phyloP scores from a whole-genome alignment of 1,140 invertebrate genomes.

The Drosophila ohnishii region DNA sequence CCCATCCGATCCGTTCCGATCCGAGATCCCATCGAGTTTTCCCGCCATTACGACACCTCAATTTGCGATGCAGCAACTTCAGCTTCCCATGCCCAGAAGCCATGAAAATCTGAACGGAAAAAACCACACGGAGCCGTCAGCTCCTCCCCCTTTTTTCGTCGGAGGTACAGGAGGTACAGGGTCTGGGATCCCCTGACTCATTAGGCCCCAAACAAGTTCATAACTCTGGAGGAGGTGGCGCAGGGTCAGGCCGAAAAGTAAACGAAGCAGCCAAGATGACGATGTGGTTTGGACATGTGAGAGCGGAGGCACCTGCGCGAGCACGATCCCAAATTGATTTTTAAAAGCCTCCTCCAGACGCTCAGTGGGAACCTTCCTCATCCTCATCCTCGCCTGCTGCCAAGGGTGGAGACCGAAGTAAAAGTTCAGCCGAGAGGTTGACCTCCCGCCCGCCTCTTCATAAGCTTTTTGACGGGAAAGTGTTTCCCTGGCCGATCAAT shows the following conservation, averaged over 20 bases:
- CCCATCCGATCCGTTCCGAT: constrained; percentile 18
- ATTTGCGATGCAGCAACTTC: constrained; percentile 48
- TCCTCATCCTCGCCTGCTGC: background rate
- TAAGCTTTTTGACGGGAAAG: constrained; percentile 44
- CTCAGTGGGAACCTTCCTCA: constrained; percentile 27
- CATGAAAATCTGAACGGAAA: constrained; percentile 53
- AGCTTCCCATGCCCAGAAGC: constrained; percentile 69
- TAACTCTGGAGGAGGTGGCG: constrained; percentile 60
- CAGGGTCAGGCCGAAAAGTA: constrained; percentile 64
- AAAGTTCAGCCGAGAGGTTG: constrained; percentile 26
- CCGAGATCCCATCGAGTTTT: constrained; percentile 36
- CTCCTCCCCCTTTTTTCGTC: constrained; percentile 32
- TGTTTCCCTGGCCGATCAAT: constrained; percentile 49
- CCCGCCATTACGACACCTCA: constrained; percentile 77
- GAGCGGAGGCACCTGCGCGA: constrained; percentile 46
- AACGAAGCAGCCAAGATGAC: constrained; percentile 48
- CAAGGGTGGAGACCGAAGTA: constrained; percentile 39
- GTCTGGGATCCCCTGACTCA: constrained; percentile 47
- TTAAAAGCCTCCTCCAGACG: constrained; percentile 29
- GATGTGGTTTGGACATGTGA: constrained; percentile 66
- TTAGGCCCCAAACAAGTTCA: constrained; percentile 74
- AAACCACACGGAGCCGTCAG: constrained; percentile 31
- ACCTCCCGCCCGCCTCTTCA: constrained; percentile 15
- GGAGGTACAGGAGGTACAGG: constrained; percentile 1
- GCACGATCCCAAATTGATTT: constrained; percentile 66